Evolutionary conservation across 2,113 vertebrate genomes (phyloP), one percentile per base, ranked within the genome.

Genomic region (Macquaria ambigua): DNA sequence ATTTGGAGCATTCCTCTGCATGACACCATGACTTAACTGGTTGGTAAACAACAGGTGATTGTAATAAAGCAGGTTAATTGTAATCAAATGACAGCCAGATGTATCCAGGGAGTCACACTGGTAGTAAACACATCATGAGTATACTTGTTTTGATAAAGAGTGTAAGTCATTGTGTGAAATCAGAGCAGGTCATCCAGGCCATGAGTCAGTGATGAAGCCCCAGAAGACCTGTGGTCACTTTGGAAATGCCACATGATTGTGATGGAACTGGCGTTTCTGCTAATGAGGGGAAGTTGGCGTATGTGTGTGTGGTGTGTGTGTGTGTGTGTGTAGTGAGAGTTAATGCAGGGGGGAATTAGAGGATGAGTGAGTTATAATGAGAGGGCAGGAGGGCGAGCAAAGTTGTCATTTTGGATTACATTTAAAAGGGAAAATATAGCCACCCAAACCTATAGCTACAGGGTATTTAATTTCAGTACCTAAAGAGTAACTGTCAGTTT

Each of bases 281-380:
- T 12, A 67, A 82, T 79, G 41, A 69, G 41, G 43, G 56, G 16
- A 25, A 39, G 39, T 66, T 64, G 23, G 50, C 62, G n/a, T 55
- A 34, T 79, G 63, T 81, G 68, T 62, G 53, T 50, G 63, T 74
- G 61, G 61, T 46, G 70, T 75, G 62, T 52, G 46, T 58, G 79
- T 50, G 8, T 48, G 61, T 64, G 77, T 68, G 68, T 63, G 61
- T 39, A 82, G 79, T 82, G 81, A 89, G 59, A 84, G 83, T 79
- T 77, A 76, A 87, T 84, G 79, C 43, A 20, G 28, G 15, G 37
- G 58, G 25, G 90, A 90, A 88, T 91, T 83, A 92, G 64, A 91
- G 82, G 20, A 81, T 82, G 77, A 79, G 58, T 75, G 55, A 31
- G 16, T 28, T 80, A 53, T 89, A 90, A 92, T 91, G 68, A 91